A percentile compares a stretch with the other conserved stretches of the same genome.
Evolutionary conservation across 2,888 invertebrate species (phyloP).

Genomic region (Rhagium mordax): DNA sequence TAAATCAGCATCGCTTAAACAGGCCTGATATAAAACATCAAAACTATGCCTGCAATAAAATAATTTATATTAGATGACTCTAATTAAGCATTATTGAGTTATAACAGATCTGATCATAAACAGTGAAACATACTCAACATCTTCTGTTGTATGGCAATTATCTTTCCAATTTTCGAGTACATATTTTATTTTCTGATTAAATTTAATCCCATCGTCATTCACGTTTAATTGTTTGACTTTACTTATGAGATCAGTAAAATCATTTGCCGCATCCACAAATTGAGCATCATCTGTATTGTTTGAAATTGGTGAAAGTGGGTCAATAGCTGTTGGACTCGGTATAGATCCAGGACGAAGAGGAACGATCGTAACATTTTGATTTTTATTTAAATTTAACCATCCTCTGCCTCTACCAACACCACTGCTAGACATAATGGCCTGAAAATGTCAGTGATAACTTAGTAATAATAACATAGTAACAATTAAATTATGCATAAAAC

Average conservation of each 20-base stretch:
- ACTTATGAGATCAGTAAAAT: constrained; percentile 55
- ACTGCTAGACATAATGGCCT: constrained; percentile 47
- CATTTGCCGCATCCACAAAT: constrained; percentile 44
- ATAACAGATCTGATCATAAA: not conserved
- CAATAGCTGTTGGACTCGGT: not conserved
- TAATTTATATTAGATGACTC: not conserved
- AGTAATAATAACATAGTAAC: too few relatives aligned
- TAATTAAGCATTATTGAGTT: not conserved
- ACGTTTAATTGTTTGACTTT: constrained; percentile 61
- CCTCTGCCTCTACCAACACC: constrained; percentile 57
- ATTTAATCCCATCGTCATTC: constrained; percentile 66
- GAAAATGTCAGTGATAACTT: not conserved
- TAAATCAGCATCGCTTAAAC: constrained; percentile 61
- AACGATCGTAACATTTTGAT: constrained; percentile 36
- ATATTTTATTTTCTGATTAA: constrained; percentile 66
- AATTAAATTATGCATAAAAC: not conserved
- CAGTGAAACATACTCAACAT: constrained; percentile 34
- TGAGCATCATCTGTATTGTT: constrained; percentile 32
- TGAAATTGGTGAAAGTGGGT: constrained; percentile 15
- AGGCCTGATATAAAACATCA: constrained; percentile 61
- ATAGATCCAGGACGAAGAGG: constrained; percentile 26
- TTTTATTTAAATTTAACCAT: constrained; percentile 56
- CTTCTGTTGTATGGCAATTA: constrained; percentile 59
- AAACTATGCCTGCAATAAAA: constrained; percentile 61
- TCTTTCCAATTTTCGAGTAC: constrained; percentile 62